These are phyloP conservation scores for Melanitta fusca DNA, from an alignment of 2,797 vertebrate genomes.

Conservation along the genomic window DNA sequence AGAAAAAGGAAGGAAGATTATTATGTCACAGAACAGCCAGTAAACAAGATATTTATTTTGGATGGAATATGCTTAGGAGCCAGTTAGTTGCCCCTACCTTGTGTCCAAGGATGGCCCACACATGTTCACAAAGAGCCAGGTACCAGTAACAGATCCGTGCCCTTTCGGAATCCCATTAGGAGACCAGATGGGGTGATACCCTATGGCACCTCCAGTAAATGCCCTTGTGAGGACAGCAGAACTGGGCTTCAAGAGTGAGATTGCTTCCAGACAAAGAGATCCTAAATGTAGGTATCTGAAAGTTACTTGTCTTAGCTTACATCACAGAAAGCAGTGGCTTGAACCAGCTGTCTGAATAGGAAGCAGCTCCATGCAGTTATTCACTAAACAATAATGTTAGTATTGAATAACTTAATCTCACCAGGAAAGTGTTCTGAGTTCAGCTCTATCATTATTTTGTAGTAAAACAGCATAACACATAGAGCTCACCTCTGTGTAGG, in stretches of 20 bases:
- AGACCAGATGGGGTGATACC: neutral
- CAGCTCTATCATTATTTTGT: neutral
- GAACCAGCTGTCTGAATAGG: neutral
- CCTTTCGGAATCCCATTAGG: neutral
- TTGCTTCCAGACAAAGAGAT: neutral
- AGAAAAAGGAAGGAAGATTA: neutral
- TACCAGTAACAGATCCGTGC: fast-evolving
- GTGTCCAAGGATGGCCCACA: neutral
- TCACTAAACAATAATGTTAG: neutral
- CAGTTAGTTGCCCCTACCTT: neutral
- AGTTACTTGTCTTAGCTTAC: neutral
- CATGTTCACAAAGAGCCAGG: neutral
- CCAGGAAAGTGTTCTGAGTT: neutral
- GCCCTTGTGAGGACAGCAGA: neutral
- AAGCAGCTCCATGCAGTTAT: neutral
- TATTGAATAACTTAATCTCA: neutral
- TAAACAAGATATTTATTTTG: neutral
- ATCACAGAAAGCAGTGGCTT: neutral
- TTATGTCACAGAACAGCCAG: neutral
- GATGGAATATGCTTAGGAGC: neutral
- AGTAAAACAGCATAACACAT: neutral
- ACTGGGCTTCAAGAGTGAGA: neutral
- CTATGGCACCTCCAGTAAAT: neutral
- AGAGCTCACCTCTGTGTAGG: neutral
- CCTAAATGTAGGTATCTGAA: neutral